Percentiles rank a stretch among this genome's conserved stretches.
phyloP scores from a whole-genome alignment of 2,113 vertebrate genomes.

The Mionectes macconnelli region DNA sequence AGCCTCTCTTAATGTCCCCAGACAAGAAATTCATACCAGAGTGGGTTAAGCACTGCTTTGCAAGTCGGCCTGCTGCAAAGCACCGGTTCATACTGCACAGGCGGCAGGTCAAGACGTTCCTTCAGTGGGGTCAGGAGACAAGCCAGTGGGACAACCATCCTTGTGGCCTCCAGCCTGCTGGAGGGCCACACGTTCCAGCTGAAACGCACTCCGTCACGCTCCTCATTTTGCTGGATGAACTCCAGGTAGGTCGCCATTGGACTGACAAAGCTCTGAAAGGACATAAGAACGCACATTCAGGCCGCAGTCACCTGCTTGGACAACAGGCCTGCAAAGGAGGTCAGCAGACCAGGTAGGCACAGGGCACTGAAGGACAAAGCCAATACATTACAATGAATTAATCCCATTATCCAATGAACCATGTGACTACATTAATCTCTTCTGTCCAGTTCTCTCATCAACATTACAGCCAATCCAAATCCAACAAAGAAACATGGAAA shows the following conservation, averaged over 20 bases:
- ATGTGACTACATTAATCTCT: not conserved
- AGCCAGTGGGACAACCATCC: conserved; percentile 92
- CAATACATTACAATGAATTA: not conserved
- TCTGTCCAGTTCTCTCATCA: not conserved
- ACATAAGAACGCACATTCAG: not conserved
- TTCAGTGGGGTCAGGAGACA: conserved; percentile 95
- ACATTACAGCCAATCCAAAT: not conserved
- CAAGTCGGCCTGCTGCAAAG: conserved; percentile 91
- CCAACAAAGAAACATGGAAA: not conserved
- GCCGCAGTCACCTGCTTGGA: not conserved
- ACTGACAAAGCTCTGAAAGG: conserved; percentile 53
- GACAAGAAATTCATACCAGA: conserved; percentile 81
- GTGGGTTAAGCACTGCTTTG: conserved; percentile 93
- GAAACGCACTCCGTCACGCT: conserved; percentile 93
- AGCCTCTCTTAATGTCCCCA: not conserved
- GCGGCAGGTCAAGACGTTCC: conserved; percentile 89
- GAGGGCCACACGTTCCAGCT: conserved; percentile 99
- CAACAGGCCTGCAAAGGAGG: not conserved
- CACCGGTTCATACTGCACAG: conserved; percentile 93
- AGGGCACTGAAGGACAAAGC: not conserved
- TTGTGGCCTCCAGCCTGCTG: conserved; percentile 92
- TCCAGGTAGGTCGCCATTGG: conserved; percentile 91
- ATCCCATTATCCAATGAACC: not conserved
- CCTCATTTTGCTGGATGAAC: conserved; percentile 98
- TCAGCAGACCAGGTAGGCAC: not conserved